Conservation (phyloP, 2,113 vertebrate genomes). For the Salvelinus namaycush region DNA sequence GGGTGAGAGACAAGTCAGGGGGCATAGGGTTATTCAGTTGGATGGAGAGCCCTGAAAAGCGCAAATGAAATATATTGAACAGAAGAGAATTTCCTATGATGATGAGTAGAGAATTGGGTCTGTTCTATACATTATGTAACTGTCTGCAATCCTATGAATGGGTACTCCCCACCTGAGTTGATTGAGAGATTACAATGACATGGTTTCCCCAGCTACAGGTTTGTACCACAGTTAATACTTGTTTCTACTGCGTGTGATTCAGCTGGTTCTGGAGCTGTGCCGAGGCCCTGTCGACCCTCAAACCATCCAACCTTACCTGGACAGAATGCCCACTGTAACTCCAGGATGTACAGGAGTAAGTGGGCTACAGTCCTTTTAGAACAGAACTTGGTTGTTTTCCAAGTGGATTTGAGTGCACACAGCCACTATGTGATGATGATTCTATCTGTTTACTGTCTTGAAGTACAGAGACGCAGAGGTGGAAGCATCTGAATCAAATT, state of each 20-base stretch:
- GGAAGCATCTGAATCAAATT: constrained; percentile 72
- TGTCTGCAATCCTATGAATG: too few relatives aligned
- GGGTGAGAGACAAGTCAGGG: constrained; percentile 68
- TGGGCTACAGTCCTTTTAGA: too few relatives aligned
- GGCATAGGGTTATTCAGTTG: background rate
- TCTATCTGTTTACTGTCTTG: background rate
- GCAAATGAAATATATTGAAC: too few relatives aligned
- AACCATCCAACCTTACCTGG: constrained; percentile 23
- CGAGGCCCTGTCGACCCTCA: constrained; percentile 7
- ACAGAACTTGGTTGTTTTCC: too few relatives aligned
- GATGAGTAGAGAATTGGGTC: too few relatives aligned
- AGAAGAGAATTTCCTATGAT: too few relatives aligned
- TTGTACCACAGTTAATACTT: too few relatives aligned
- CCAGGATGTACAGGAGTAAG: constrained; percentile 10
- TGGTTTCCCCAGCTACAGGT: too few relatives aligned
- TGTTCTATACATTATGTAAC: too few relatives aligned
- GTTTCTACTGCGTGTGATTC: background rate
- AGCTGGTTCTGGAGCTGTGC: constrained; percentile 48
- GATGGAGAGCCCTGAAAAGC: background rate
- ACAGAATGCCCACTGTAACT: constrained; percentile 24
- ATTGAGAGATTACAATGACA: too few relatives aligned
- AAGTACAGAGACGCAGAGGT: constrained; percentile 70
- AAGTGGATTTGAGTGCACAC: too few relatives aligned
- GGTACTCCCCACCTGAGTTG: too few relatives aligned
- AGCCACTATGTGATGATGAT: background rate